A percentile compares a stretch with the other conserved stretches of the same genome.
Conservation (phyloP, 2,888 invertebrate genomes). For the Harpalus rufipes region DNA sequence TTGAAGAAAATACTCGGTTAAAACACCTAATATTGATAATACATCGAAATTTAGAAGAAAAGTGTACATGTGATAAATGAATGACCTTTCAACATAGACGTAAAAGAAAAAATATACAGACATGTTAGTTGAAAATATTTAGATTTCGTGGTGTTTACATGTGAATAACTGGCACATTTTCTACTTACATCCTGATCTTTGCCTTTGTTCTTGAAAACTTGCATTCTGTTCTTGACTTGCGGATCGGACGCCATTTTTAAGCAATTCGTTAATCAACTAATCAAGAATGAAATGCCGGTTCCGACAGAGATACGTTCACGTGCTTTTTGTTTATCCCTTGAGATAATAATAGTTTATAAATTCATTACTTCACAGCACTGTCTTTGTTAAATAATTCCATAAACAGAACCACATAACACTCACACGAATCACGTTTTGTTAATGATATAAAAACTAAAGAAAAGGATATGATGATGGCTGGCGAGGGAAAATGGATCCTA, state of each 20-base stretch:
- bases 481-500: slow-evolving; percentile 65
- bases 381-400: slow-evolving; percentile 63
- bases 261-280: slow-evolving; percentile 71
- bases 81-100: slow-evolving; percentile 61
- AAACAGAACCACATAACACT: slow-evolving; percentile 67
- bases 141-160: neutral
- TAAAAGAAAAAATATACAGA: slow-evolving; percentile 36
- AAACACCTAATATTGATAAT: slow-evolving; percentile 24
- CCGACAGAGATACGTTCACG: slow-evolving; percentile 65
- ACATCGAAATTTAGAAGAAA: slow-evolving; percentile 44
- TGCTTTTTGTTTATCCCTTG: slow-evolving; percentile 59
- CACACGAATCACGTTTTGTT: slow-evolving; percentile 66
- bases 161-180: slow-evolving; percentile 27
- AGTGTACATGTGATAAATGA: slow-evolving; percentile 58
- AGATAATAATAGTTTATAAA: slow-evolving; percentile 41
- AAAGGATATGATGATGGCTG: slow-evolving; percentile 65
- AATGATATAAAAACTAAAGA: slow-evolving; percentile 65
- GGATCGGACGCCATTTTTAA: slow-evolving; percentile 88
- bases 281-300: slow-evolving; percentile 66
- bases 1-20: neutral
- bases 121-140: slow-evolving; percentile 35
- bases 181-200: slow-evolving; percentile 98
- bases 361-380: slow-evolving; percentile 59
- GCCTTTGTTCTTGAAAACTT: slow-evolving; percentile 98
- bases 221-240: slow-evolving; percentile 91